phyloP scores from a whole-genome alignment of 2,797 vertebrate species.

The Cynopterus sphinx region DNA sequence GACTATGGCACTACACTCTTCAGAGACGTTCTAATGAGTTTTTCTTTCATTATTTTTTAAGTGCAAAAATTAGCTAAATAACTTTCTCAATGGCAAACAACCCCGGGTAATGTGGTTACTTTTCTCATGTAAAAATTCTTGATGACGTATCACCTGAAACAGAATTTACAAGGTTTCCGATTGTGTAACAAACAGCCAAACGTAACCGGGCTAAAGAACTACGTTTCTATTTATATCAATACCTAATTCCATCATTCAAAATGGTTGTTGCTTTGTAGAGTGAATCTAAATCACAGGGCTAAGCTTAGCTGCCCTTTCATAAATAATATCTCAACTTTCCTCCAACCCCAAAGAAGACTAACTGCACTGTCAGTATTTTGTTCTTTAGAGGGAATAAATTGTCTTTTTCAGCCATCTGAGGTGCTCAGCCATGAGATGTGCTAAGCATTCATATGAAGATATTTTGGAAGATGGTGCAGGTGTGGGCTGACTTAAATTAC shows the following conservation, averaged over 20 bases:
- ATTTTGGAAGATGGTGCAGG: conserved; percentile 64
- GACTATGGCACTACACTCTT: not conserved
- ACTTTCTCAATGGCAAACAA: not conserved
- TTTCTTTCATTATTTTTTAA: not conserved
- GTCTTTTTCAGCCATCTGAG: not conserved
- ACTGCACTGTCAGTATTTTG: conserved; percentile 43
- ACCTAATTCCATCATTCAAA: not conserved
- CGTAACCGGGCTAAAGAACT: not conserved
- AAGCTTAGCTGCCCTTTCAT: not conserved
- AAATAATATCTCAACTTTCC: conserved; percentile 16
- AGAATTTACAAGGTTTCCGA: not conserved
- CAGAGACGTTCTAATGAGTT: not conserved
- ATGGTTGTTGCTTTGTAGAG: conserved; percentile 13
- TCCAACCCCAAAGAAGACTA: not conserved
- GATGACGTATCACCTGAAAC: not conserved
- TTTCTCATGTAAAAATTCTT: not conserved
- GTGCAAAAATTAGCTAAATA: not conserved
- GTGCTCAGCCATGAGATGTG: not conserved
- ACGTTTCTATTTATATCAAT: not conserved
- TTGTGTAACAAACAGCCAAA: not conserved
- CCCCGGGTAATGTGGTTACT: not conserved
- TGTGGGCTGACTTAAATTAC: conserved; percentile 73
- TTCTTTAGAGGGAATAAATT: conserved; percentile 28
- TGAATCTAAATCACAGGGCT: conserved; percentile 14
- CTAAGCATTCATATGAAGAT: conserved; percentile 6